Percentiles rank a stretch among this genome's conserved stretches.
Evolutionary conservation across 2,113 vertebrate species (phyloP).

Genomic region (Sinocyclocheilus rhinocerous): DNA sequence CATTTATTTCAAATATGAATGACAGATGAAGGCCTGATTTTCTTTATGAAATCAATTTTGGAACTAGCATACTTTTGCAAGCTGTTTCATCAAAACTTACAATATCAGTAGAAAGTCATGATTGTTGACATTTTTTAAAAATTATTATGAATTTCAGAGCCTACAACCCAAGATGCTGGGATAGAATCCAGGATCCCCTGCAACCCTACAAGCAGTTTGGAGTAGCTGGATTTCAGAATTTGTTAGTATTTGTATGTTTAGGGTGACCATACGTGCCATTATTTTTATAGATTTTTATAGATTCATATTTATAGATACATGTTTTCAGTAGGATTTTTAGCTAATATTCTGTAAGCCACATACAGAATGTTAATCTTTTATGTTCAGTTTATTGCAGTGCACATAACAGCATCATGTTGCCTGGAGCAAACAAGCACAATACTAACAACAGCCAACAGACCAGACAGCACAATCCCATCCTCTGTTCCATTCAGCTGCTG

Average conservation of each 20-base stretch:
- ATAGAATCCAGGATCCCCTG: neutral
- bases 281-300: too few relatives aligned
- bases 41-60: too few relatives aligned
- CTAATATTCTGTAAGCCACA: neutral
- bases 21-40: too few relatives aligned
- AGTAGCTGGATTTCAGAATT: neutral
- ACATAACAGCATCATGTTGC: conserved; percentile 29
- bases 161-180: too few relatives aligned
- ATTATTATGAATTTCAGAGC: neutral
- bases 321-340: neutral
- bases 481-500: conserved; percentile 48
- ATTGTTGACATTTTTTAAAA: too few relatives aligned
- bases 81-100: neutral
- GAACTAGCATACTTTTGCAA: too few relatives aligned
- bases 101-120: neutral
- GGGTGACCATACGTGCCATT: too few relatives aligned
- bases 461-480: conserved; percentile 45
- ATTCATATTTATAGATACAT: neutral
- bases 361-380: neutral
- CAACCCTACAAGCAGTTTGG: neutral
- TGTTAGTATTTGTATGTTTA: neutral
- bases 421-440: conserved; percentile 46
- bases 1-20: too few relatives aligned
- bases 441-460: conserved; percentile 40
- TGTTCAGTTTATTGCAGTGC: neutral